A percentile compares a stretch with the other conserved stretches of the same genome.
Conservation (phyloP, 2,888 invertebrate species). For the Drosophila demipolita region DNA sequence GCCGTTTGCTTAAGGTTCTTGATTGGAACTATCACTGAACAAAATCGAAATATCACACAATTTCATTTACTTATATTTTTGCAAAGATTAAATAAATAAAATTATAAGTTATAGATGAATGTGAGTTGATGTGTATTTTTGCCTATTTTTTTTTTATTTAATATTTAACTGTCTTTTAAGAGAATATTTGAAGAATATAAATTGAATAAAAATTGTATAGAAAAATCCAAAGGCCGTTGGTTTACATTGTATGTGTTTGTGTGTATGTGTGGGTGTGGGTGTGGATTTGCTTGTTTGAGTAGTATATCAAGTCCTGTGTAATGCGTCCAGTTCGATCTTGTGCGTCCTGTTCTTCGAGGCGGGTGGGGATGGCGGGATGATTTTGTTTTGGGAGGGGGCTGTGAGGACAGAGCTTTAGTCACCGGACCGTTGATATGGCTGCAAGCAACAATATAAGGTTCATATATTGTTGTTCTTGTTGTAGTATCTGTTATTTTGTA, state of each 20-base stretch:
- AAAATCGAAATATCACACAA: slow-evolving; percentile 59
- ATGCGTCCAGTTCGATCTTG: slow-evolving; percentile 52
- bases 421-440: slow-evolving; percentile 86
- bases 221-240: slow-evolving; percentile 50
- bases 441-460: slow-evolving; percentile 66
- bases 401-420: slow-evolving; percentile 82
- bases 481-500: slow-evolving; percentile 10
- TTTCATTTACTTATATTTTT: slow-evolving; percentile 40
- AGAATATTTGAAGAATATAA: slow-evolving; percentile 55
- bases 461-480: slow-evolving; percentile 38
- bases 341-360: slow-evolving; percentile 54
- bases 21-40: slow-evolving; percentile 56
- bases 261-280: slow-evolving; percentile 14
- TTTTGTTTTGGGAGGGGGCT: slow-evolving; percentile 42
- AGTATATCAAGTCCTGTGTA: slow-evolving; percentile 34
- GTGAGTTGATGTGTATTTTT: slow-evolving; percentile 14
- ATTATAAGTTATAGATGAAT: slow-evolving; percentile 44
- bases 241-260: slow-evolving; percentile 73
- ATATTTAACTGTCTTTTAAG: slow-evolving; percentile 13
- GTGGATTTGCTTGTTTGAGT: slow-evolving; percentile 36
- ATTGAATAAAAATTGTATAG: slow-evolving; percentile 57
- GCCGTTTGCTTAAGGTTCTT: slow-evolving; percentile 43
- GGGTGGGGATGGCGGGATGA: slow-evolving; percentile 50
- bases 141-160: not conserved
- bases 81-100: slow-evolving; percentile 38